Base-by-base conservation (phyloP, 2,888 invertebrate species). In the Poecilobothrus nobilitatus region DNA sequence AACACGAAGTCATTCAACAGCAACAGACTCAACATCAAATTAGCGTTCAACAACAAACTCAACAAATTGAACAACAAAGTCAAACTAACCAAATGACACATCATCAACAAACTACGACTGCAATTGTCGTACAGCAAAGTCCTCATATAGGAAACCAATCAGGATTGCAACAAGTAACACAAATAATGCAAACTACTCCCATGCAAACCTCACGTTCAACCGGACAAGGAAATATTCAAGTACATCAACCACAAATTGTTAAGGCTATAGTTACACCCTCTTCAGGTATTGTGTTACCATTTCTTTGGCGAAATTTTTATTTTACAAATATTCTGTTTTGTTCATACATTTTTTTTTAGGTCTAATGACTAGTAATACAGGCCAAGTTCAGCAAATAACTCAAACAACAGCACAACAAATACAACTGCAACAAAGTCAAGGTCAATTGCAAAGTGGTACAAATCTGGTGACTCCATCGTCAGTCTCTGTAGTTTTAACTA, bases 21-120 rank as follows among this genome's bases (percentile, higher is more conserved):
- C 84, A 62, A 81, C 84, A 71, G 82, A 84, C 1, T 84, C 85
- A 71, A 80, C 82, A 71, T 84, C 85, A 76, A 81, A 85, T 75
- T 82, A 83, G n/a, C 83, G 73, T 83, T 72, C 75, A 84, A 69
- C 76, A 69, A 70, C 77, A 72, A 70, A 76, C 73, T 68, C 73
- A 74, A 66, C 76, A 76, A 68, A 34, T 69, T 65, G 9, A 70
- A 34, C 68, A 70, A 67, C 80, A 80, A 69, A 9, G 10, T n/a
- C 81, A 63, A 77, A 81, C 69, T 78, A 84, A 61, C 81, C 84
- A 71, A 82, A 84, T 1, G 84, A 85, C 71, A 80, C 71, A 71
- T 53, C 72, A 74, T 9, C 73, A 73, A 53, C 74, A 73, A 37
- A 22, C 71, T 5, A 66, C 75, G 72, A 71, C 69, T 73, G 66